phyloP scores from a whole-genome alignment of 1,140 invertebrate species.

The Mylabris phalerata region DNA sequence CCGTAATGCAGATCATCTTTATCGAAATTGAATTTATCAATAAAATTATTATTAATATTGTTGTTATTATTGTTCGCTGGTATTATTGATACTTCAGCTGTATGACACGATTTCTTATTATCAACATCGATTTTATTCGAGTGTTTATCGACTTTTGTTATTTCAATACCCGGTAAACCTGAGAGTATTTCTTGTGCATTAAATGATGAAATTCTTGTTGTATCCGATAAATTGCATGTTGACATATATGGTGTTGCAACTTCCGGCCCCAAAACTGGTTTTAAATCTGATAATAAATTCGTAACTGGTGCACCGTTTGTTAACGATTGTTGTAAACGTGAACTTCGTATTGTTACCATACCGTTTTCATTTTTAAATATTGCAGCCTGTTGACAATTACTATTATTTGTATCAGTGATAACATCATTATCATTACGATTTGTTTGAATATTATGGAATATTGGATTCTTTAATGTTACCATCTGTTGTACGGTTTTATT shows the following conservation, averaged over 20 bases:
- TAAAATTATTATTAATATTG: too few relatives aligned
- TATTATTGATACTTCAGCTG: slow-evolving; percentile 40
- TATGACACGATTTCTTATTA: slow-evolving; percentile 24
- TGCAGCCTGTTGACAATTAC: slow-evolving; percentile 47
- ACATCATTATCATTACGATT: slow-evolving; percentile 6
- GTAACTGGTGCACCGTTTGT: slow-evolving; percentile 25
- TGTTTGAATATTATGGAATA: slow-evolving; percentile 49
- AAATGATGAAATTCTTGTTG: slow-evolving; percentile 24
- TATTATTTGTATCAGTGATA: slow-evolving; percentile 19
- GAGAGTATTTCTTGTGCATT: slow-evolving; percentile 39
- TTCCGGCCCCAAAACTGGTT: slow-evolving; percentile 24
- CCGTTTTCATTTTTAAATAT: slow-evolving; percentile 66
- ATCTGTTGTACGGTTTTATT: slow-evolving; percentile 42
- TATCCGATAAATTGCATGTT: slow-evolving; percentile 14
- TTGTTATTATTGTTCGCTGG: slow-evolving; percentile 29
- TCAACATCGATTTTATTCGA: slow-evolving; percentile 20
- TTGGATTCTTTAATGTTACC: slow-evolving; percentile 68
- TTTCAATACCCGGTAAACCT: slow-evolving; percentile 40
- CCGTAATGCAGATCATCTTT: slow-evolving; percentile 38
- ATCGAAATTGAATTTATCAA: slow-evolving; percentile 34
- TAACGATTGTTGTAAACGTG: slow-evolving; percentile 38
- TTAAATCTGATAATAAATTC: slow-evolving; percentile 24
- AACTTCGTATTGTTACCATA: slow-evolving; percentile 77
- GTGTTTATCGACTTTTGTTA: slow-evolving; percentile 40
- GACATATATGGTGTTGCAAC: slow-evolving; percentile 6